Evolutionary conservation across 2,888 invertebrate species (phyloP).

Genomic region (Gerris lacustris): DNA sequence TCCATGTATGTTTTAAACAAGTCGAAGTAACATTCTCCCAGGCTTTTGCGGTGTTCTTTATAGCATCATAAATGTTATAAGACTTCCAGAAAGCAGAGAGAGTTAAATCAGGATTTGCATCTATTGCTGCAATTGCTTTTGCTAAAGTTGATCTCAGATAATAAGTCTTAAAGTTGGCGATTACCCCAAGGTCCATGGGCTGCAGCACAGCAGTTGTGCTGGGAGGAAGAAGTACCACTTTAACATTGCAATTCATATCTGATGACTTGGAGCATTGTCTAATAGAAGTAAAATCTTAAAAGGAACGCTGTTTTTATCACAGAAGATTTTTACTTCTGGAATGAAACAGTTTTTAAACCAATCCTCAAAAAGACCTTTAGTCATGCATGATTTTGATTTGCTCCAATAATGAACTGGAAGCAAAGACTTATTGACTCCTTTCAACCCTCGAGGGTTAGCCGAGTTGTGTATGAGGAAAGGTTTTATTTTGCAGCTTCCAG

Average conservation of each 20-base stretch:
- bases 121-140: not conserved
- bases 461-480: not conserved
- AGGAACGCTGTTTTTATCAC: conserved; percentile 10
- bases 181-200: not conserved
- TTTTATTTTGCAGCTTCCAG: not conserved
- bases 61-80: too few relatives aligned
- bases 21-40: too few relatives aligned
- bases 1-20: too few relatives aligned
- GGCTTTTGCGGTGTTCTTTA: too few relatives aligned
- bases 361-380: conserved; percentile 23
- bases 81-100: conserved; percentile 2
- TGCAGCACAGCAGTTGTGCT: not conserved
- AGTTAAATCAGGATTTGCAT: not conserved
- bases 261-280: not conserved
- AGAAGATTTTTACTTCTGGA: conserved; percentile 26
- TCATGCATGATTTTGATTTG: conserved; percentile 22
- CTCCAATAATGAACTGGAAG: conserved; percentile 1
- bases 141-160: not conserved
- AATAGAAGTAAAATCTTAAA: conserved; percentile 10
- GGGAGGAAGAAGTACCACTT: conserved; percentile 7
- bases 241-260: not conserved
- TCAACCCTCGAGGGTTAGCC: not conserved
- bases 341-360: conserved; percentile 29
- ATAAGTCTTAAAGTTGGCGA: not conserved
- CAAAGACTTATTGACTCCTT: conserved; percentile 11